Percentiles rank a stretch among this genome's conserved stretches.
Conservation (phyloP, 2,113 vertebrate species). For the Paedocypris sp. region DNA sequence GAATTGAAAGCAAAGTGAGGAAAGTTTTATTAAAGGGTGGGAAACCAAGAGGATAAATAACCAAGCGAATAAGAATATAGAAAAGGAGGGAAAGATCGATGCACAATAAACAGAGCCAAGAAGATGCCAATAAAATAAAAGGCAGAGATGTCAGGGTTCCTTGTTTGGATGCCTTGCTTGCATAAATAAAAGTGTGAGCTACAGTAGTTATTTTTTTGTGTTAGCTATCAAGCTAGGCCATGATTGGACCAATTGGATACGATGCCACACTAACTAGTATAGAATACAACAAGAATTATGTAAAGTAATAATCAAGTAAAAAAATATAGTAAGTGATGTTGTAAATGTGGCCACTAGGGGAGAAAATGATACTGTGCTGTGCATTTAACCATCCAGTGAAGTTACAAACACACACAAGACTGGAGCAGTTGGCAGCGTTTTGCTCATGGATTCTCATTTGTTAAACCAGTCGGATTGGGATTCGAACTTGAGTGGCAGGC, state of each 20-base stretch:
- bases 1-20: background rate
- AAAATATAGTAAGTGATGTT: too few species aligned
- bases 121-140: slow-evolving; percentile 38
- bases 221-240: background rate
- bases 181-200: slow-evolving; percentile 40
- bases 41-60: slow-evolving; percentile 18
- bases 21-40: background rate
- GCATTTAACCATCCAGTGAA: too few species aligned
- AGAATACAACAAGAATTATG: too few species aligned
- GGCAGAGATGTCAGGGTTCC: slow-evolving; percentile 41
- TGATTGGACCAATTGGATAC: background rate
- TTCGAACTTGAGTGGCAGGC: too few species aligned
- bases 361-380: too few species aligned
- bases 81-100: slow-evolving; percentile 42
- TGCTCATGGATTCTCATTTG: too few species aligned
- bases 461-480: too few species aligned
- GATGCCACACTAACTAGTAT: too few species aligned
- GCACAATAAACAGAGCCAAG: slow-evolving; percentile 36
- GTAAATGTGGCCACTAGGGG: too few species aligned
- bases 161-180: slow-evolving; percentile 34
- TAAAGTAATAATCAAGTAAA: too few species aligned
- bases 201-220: slow-evolving; percentile 6
- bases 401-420: too few species aligned
- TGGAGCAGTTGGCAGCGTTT: too few species aligned
- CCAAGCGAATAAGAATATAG: slow-evolving; percentile 21